phyloP scores from a whole-genome alignment of 2,113 vertebrate genomes.

The Mola mola region DNA sequence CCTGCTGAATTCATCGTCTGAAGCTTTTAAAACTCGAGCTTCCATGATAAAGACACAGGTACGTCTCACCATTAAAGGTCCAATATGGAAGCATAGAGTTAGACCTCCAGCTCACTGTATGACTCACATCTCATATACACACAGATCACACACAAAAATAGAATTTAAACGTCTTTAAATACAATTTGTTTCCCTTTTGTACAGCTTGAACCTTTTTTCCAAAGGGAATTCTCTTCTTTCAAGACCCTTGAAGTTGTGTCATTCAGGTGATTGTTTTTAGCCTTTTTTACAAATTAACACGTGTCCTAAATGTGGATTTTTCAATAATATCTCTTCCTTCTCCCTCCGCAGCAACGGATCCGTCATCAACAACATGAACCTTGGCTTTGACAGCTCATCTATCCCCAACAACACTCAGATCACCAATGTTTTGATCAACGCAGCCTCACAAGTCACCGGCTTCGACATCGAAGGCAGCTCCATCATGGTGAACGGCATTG shows the following conservation, averaged over 20 bases:
- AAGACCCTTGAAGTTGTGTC: background rate
- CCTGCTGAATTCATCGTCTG: constrained; percentile 10
- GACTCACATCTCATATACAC: no score
- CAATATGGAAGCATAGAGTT: no score
- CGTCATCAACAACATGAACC: constrained; percentile 18
- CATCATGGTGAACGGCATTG: constrained; percentile 16
- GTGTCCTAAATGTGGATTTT: background rate
- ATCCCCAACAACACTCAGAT: constrained; percentile 25
- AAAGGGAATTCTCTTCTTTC: background rate
- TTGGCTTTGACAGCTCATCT: background rate
- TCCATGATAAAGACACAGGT: constrained; percentile 3
- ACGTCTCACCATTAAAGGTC: background rate
- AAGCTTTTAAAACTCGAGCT: background rate
- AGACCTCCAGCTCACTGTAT: no score
- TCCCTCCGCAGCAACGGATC: constrained; percentile 54
- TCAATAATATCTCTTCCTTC: background rate
- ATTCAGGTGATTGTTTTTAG: background rate
- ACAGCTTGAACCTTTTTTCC: background rate
- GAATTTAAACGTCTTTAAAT: no score
- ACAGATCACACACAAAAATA: no score
- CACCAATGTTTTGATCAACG: constrained; percentile 16
- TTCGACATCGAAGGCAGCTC: constrained; percentile 44
- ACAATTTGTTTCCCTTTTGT: background rate
- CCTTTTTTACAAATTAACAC: background rate
- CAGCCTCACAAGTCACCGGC: constrained; percentile 4